Conservation (phyloP, 2,113 vertebrate genomes). For the Halcyon malimbica region DNA sequence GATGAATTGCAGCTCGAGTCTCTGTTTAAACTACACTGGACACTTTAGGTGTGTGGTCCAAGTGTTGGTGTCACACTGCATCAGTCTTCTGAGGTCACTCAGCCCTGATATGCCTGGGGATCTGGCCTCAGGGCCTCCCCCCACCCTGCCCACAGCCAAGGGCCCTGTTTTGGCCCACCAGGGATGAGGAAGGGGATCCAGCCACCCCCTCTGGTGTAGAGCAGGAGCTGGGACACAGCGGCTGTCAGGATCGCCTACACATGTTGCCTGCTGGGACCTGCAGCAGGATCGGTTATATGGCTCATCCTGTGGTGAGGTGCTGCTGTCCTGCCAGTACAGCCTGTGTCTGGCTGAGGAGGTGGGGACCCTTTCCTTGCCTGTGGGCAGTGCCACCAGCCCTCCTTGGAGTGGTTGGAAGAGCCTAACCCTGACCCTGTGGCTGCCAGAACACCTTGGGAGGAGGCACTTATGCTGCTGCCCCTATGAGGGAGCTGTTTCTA, state of each 20-base stretch:
- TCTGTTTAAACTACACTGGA: not conserved
- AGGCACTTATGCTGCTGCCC: not conserved
- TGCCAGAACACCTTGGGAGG: not conserved
- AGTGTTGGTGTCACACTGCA: not conserved
- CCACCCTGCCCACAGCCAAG: not conserved
- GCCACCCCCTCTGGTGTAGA: not conserved
- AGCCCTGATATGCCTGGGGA: not conserved
- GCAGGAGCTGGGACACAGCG: rapidly evolving
- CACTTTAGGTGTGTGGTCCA: not conserved
- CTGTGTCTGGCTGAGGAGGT: rapidly evolving
- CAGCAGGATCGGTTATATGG: too few relatives aligned
- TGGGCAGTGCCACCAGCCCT: not conserved
- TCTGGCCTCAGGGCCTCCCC: rapidly evolving
- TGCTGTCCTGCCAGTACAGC: not conserved
- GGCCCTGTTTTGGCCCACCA: not conserved
- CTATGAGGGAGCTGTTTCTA: not conserved
- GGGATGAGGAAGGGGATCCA: not conserved
- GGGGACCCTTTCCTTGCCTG: not conserved
- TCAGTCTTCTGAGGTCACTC: not conserved
- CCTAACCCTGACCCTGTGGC: not conserved
- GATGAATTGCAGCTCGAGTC: not conserved
- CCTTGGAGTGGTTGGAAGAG: rapidly evolving
- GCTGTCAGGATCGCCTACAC: too few relatives aligned
- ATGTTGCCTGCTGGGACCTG: too few relatives aligned
- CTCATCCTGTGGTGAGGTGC: not conserved